These are phyloP conservation scores for Patella pellucida DNA, from an alignment of 2,888 invertebrate genomes.

Conservation along the genomic window DNA sequence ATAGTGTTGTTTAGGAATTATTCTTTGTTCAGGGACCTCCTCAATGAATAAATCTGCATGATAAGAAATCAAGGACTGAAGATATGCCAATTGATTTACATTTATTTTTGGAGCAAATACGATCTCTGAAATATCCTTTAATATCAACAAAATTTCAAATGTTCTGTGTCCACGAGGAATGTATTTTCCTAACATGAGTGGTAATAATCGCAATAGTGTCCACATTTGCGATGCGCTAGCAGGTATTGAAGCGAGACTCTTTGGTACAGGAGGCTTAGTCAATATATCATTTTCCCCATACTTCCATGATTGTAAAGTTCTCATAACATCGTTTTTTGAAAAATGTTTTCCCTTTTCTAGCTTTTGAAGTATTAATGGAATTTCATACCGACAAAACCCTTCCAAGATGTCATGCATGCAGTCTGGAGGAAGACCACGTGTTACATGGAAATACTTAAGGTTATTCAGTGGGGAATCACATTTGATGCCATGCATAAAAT, in stretches of 20 bases:
- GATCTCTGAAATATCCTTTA: background rate
- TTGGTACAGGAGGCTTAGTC: slow-evolving; percentile 1
- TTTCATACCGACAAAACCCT: background rate
- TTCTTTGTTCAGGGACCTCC: slow-evolving; percentile 15
- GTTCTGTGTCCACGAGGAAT: background rate
- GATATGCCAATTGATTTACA: slow-evolving; percentile 3
- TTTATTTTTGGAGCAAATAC: background rate
- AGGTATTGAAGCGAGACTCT: background rate
- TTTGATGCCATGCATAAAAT: slow-evolving; percentile 9
- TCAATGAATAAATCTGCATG: slow-evolving; percentile 5
- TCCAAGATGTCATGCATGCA: slow-evolving; percentile 3
- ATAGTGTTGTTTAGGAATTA: slow-evolving; percentile 34
- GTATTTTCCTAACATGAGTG: background rate
- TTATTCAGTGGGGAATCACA: background rate
- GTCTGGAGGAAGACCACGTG: background rate
- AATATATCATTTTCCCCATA: slow-evolving; percentile 1
- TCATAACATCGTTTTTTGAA: background rate
- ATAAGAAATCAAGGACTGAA: slow-evolving; percentile 14
- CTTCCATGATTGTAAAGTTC: background rate
- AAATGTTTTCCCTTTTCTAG: background rate
- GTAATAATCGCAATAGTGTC: background rate
- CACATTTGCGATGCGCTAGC: background rate
- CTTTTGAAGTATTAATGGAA: background rate
- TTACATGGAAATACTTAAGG: slow-evolving; percentile 1
- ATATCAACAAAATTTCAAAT: background rate